These are phyloP conservation scores for Galemys pyrenaicus DNA, from an alignment of 2,113 vertebrate species.

Conservation along the genomic window DNA sequence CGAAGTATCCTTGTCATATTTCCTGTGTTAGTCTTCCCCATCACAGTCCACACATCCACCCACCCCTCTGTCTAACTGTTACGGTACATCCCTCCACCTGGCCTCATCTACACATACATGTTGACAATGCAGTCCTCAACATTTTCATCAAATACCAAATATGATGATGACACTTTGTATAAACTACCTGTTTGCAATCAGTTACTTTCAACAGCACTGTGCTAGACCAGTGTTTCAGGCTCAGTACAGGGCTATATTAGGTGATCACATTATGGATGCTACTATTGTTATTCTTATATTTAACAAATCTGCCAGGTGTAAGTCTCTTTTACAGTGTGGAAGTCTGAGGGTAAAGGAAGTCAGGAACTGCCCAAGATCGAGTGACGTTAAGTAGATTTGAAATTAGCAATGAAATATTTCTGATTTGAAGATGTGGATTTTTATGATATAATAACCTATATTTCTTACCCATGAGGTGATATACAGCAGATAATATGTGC, in stretches of 20 bases:
- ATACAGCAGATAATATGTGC: neutral
- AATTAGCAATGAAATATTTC: neutral
- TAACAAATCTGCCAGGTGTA: neutral
- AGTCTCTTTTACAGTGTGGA: neutral
- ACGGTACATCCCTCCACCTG: fast-evolving
- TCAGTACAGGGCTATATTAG: no score
- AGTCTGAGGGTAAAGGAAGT: neutral
- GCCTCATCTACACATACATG: neutral
- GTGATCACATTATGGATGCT: neutral
- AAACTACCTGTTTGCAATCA: neutral
- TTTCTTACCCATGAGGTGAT: neutral
- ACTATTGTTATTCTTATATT: neutral
- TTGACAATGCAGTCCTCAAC: neutral
- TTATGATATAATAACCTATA: neutral
- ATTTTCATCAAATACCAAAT: neutral
- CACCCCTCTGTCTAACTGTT: neutral
- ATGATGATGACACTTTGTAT: neutral
- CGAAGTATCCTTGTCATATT: neutral
- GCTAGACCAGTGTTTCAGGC: neutral
- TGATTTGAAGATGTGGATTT: neutral
- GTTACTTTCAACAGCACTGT: neutral
- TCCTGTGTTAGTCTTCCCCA: no score
- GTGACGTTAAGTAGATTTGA: neutral
- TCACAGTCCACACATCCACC: no score
- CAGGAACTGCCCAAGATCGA: neutral